Evolutionary conservation across 2,113 vertebrate species (phyloP), one percentile per base, ranked within the genome.

Genomic region (Atlantisia rogersi): DNA sequence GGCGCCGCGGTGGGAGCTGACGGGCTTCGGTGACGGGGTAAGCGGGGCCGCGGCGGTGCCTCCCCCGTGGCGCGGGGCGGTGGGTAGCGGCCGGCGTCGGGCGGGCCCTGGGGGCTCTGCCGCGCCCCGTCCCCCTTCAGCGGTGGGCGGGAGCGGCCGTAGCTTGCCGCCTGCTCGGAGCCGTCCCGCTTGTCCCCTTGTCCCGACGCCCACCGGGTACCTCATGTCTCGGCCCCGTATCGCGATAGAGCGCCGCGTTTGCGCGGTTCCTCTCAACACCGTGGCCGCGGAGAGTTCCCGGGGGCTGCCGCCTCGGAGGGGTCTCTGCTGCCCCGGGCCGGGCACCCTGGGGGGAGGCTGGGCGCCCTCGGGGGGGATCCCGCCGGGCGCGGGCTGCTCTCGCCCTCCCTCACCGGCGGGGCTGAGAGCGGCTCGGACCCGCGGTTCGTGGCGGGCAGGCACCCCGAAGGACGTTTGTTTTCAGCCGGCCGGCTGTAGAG

Each of bases 401-500:
- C 2, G 2, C 4, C 31, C 60, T 3, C 0, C 32, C 24, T 19
- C 26, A 46, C 44, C 44, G 17, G 44, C 44, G 17, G 17, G 44
- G 17, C 44, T 46, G 44, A 18, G 44, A 19, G 44, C 44, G 44
- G 17, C 44, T 46, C 17, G 44, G 44, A 46, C 44, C 44, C 4
- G 44, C 44, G 44, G 44, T 18, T 19, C 44, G 44, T 46, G 44
- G 44, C 44, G 44, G 44, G 44, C 44, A 46, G 44, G 44, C 44
- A 46, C 17, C 44, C 9, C 11, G 39, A 16, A 4, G 18, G 9
- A 3, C 10, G 4, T 8, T 55, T 24, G 1, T 42, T 74, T 5
- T 2, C 11, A 3, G 8, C 8, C 18, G 9, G 18, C n/a, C 12
- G 20, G 1, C 16, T 9, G 0, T 12, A 18, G n/a, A 55, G 5